Evolutionary conservation across 2,113 vertebrate genomes (phyloP), one percentile per base, ranked within the genome.

Genomic region (Corythoichthys haematopterus): DNA sequence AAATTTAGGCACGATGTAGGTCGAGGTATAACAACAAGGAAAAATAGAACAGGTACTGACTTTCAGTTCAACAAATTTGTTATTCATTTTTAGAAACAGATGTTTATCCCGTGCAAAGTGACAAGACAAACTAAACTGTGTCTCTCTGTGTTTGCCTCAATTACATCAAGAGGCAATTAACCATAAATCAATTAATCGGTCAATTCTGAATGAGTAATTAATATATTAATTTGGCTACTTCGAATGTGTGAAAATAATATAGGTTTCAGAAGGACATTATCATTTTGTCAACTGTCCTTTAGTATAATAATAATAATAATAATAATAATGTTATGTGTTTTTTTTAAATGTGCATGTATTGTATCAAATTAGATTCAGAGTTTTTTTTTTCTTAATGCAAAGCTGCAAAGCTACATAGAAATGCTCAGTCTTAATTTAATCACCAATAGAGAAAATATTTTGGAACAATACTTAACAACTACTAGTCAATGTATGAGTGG

Each of bases 1-100:
- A 75, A 80, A 83, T 85, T 88, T 79, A 62, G 63, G 70, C 67
- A 77, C 75, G 80, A 85, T 83, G 60, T 78, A 78, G 79, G 80
- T 83, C 69, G 80, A 68, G 65, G 71, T 63, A 75, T 55, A 74
- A 79, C 79, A 70, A 78, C 70, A 72, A 73, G 68, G 68, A 85
- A 55, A 79, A 75, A 71, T 82, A 81, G 71, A 66, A 64, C 75
- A 75, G 36, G 51, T 68, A 38, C 55, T 45, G n/a, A 40, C 9
- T 40, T 7, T 16, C 37, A 40, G 8, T 13, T 43, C 40, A 40
- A 45, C 40, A 20, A 43, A 61, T 43, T 4, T 43, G 16, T 40
- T n/a, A 10, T 15, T 10, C 12, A 40, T n/a, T 61, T 61, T 43
- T 43, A 43, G 13, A 61, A 38, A 14, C 16, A 40, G 16, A 60